A percentile compares a stretch with the other conserved stretches of the same genome.
Evolutionary conservation across 2,113 vertebrate species (phyloP).

Genomic region (Rhea americana): DNA sequence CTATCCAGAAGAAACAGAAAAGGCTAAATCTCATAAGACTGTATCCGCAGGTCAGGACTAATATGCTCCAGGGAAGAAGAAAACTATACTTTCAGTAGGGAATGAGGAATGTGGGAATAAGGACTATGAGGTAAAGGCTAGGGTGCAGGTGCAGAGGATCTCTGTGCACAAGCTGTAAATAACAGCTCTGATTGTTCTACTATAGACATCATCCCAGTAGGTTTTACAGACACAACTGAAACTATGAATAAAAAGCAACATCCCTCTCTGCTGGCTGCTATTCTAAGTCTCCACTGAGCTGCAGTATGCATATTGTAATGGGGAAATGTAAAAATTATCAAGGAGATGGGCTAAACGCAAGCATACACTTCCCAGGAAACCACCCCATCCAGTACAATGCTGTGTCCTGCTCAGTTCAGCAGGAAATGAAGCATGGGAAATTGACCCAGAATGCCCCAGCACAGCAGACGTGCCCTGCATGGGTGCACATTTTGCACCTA

Average conservation of each 20-base stretch:
- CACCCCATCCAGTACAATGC: neutral
- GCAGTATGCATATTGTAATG: fast-evolving
- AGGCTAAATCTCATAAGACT: neutral
- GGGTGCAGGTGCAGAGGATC: neutral
- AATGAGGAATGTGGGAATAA: neutral
- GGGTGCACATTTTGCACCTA: neutral
- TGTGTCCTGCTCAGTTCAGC: neutral
- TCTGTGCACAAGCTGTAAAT: neutral
- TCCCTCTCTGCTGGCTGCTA: neutral
- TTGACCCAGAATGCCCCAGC: neutral
- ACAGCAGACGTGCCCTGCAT: neutral
- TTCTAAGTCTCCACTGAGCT: neutral
- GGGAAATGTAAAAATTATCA: neutral
- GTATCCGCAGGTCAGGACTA: neutral
- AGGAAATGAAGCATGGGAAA: neutral
- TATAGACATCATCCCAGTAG: neutral
- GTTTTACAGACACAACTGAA: neutral
- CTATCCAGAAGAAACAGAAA: neutral
- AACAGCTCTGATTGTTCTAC: neutral
- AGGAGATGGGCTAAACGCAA: neutral
- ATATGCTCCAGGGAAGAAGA: neutral
- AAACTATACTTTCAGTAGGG: neutral
- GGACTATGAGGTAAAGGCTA: neutral
- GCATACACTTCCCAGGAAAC: neutral
- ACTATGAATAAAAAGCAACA: neutral